Base-by-base conservation (phyloP, 2,888 invertebrate species). In the Drosophila barbarae region DNA sequence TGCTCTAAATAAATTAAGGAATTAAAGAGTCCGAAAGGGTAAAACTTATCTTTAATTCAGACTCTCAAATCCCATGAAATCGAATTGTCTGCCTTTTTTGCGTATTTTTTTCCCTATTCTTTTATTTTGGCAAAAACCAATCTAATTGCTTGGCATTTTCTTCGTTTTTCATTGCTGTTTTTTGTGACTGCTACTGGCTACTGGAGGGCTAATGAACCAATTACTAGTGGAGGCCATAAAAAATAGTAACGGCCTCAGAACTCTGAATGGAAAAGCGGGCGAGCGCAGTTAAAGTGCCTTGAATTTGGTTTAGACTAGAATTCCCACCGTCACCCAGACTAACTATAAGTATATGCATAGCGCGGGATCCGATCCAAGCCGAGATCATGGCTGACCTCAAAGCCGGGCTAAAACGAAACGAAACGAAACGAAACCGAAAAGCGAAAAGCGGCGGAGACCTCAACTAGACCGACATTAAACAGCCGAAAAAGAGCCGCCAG, bases 171-270 rank as follows among this genome's bases (percentile, higher is more conserved):
- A 23, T 23, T n/a, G 41, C 13, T 28, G 10, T 65, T 38, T 21
- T 21, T 49, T 30, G 55, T 50, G 63, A 64, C 58, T 35, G 42
- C 63, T 63, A 64, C 56, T 35, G 42, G 64, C 63, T 65, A 59
- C 67, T 82, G 81, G 72, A 72, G 84, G 81, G 79, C 84, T 84
- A 81, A 84, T 80, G 84, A 84, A 84, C 79, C 84, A 78, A 80
- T 84, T 80, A 84, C 84, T 65, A 67, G 70, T 69, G 77, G 71
- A 71, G 75, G 76, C 70, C 79, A 77, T 84, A 84, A 80, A 80
- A 73, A 66, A 72, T 71, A 71, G 74, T 53, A 69, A 72, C 51
- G 36, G 64, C 50, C 51, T 46, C 44, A 51, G 63, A 63, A 38
- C 49, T 30, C 15, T 61, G 42, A 46, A 51, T 51, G 34, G 61